Evolutionary conservation across 2,113 vertebrate genomes (phyloP).

Genomic region (Oncorhynchus kisutch): DNA sequence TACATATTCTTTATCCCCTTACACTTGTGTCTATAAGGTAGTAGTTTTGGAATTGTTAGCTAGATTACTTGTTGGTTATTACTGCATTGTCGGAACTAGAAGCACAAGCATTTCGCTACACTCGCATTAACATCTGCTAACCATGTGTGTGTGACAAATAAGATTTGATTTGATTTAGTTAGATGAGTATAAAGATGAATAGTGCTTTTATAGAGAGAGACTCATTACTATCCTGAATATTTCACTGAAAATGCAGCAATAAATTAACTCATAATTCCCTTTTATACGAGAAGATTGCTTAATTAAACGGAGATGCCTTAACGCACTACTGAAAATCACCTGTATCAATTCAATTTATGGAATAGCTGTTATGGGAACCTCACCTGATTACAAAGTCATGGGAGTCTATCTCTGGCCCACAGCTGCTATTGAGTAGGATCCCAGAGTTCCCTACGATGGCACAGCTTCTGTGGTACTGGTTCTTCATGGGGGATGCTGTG

Average conservation of each 20-base stretch:
- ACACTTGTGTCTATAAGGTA: no score
- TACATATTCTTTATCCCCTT: no score
- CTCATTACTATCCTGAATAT: background rate
- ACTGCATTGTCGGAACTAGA: no score
- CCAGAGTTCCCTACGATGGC: constrained; percentile 96
- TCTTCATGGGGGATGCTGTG: constrained; percentile 85
- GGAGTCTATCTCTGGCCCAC: constrained; percentile 86
- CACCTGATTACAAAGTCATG: constrained; percentile 95
- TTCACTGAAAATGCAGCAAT: background rate
- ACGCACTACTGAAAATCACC: no score
- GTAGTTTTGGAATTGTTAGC: no score
- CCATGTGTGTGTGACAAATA: no score
- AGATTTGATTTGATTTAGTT: no score
- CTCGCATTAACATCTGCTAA: no score
- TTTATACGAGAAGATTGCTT: background rate
- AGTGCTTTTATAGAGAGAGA: background rate
- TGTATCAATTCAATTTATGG: no score
- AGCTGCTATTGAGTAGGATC: constrained; percentile 91
- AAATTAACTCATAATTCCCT: background rate
- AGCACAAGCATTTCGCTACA: no score
- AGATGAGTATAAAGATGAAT: background rate
- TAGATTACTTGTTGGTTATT: no score
- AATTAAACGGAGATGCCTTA: no score
- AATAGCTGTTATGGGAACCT: background rate
- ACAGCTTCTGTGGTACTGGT: constrained; percentile 85